A percentile compares a stretch with the other conserved stretches of the same genome.
Conservation (phyloP, 2,888 invertebrate genomes). For the Rotaria sp. region DNA sequence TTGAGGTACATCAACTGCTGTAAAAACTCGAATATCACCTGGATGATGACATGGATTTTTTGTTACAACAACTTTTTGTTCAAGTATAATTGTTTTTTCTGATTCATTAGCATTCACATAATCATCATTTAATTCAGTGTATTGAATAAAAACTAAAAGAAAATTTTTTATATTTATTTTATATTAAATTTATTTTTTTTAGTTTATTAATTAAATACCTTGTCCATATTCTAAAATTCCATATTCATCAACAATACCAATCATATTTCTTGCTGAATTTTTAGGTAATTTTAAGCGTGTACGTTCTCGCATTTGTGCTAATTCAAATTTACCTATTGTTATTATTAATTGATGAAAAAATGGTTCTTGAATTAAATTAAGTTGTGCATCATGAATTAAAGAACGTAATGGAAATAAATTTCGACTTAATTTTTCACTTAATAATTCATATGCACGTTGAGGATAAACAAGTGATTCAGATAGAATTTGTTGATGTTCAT, state of each 20-base stretch:
- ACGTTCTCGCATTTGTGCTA: slow-evolving; percentile 3
- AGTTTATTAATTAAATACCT: not conserved
- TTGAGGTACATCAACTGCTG: not conserved
- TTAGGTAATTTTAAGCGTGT: not conserved
- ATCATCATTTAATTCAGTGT: not conserved
- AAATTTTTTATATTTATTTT: not conserved
- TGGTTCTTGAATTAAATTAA: not conserved
- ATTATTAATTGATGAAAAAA: slow-evolving; percentile 12
- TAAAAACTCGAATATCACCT: not conserved
- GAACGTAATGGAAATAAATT: not conserved
- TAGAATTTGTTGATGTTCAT: not conserved
- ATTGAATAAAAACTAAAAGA: not conserved
- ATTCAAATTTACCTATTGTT: not conserved
- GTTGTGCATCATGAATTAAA: not conserved
- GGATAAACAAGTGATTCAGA: not conserved
- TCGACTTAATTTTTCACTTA: not conserved
- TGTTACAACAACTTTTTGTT: slow-evolving; percentile 4
- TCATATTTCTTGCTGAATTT: not conserved
- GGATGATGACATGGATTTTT: slow-evolving; percentile 27
- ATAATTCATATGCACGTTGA: not conserved
- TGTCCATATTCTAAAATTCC: not conserved
- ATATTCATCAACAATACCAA: slow-evolving; percentile 30
- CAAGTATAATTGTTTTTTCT: not conserved
- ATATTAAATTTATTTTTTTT: not conserved
- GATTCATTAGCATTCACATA: not conserved